Base-by-base conservation (phyloP, 2,888 invertebrate genomes). In the Plemyria rubiginata region DNA sequence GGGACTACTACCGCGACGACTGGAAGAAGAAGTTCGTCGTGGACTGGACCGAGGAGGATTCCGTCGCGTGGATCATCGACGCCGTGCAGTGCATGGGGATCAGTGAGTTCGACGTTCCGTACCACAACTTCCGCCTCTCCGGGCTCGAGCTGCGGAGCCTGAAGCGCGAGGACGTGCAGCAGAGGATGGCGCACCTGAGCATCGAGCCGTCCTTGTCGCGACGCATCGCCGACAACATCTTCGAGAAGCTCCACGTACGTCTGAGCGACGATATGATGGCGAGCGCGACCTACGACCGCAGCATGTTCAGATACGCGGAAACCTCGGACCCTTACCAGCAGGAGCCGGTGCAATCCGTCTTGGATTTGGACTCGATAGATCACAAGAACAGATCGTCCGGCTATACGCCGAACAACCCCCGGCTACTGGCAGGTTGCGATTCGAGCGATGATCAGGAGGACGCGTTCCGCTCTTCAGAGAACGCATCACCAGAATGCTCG, bases 1-100 rank as follows among this genome's bases (percentile, higher is more conserved):
- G 88, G 53, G 88, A 88, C 67, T 85, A 85, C 74, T 81, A 80
- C 64, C 79, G 85, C 38, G 90, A 90, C 32, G 93, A 92, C 48
- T 94, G 94, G 94, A 88, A 87, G 64, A 86, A 85, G 73, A 94
- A 94, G 74, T 85, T 88, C 49, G 84, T 94, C 40, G 79, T 81
- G 65, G 87, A 92, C 13, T 95, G 95, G 95, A 92, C 80, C 67
- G 91, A 92, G 60, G 92, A 92, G 12, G 95, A 95, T 76, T 93
- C 94, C 45, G 86, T 93, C 59, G 89, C 93, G 65, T 95, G 94
- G 94, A 76, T 93, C 60, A 78, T 89, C 58, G 90, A 92, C 63
- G 85, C 88, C 41, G 82, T 85, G 6, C 82, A 84, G 65, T 73
- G 78, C 63, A 75, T 86, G 73, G 88, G 90, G 41, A 82, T 82